Conservation (phyloP, 2,113 vertebrate genomes). For the Solea senegalensis region DNA sequence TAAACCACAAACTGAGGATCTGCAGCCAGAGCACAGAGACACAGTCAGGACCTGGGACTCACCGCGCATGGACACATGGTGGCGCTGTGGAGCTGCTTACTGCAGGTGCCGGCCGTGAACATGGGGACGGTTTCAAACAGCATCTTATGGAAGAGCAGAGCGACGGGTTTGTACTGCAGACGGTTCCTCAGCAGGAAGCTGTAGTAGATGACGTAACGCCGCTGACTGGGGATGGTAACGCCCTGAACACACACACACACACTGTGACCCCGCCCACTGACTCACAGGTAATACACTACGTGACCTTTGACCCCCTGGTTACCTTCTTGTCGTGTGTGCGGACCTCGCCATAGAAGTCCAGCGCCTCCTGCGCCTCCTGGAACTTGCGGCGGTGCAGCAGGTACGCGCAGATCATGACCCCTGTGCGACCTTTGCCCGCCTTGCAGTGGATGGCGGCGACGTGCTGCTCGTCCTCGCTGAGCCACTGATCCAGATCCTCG, state of each 20-base stretch:
- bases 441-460: constrained; percentile 99
- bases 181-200: constrained; percentile 96
- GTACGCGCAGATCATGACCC: constrained; percentile 98
- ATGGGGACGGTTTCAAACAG: constrained; percentile 98
- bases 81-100: constrained; percentile 79
- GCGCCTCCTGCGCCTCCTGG: constrained; percentile 93
- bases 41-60: neutral
- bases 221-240: constrained; percentile 97
- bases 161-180: constrained; percentile 95
- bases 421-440: constrained; percentile 97
- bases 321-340: constrained; percentile 99
- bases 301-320: neutral
- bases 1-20: constrained; percentile 98
- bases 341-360: constrained; percentile 98
- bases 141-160: constrained; percentile 98
- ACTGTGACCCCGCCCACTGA: neutral
- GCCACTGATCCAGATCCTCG: constrained; percentile 97
- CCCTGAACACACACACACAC: constrained; percentile 79
- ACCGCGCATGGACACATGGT: too few species aligned
- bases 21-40: constrained; percentile 53
- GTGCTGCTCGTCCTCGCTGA: constrained; percentile 96
- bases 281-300: neutral
- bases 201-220: constrained; percentile 97
- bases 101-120: constrained; percentile 97
- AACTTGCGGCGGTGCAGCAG: constrained; percentile 97